Evolutionary conservation across 1,140 invertebrate genomes (phyloP), one percentile per base, ranked within the genome.

Genomic region (Geopemphigus sp.): DNA sequence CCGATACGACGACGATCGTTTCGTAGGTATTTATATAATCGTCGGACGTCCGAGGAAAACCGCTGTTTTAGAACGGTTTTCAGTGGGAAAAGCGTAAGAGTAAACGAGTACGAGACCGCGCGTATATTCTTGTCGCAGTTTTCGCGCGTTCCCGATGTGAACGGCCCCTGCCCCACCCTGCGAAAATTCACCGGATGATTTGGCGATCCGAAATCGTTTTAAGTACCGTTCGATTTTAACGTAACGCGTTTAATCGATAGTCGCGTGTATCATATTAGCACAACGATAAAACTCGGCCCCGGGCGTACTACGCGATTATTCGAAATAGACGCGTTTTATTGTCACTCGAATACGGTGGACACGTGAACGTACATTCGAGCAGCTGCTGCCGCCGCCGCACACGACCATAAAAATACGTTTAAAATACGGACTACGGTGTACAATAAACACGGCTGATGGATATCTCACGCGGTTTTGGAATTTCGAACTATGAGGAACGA

Each of bases 381-480:
- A 39, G 3, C 32, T 39, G 19, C 53, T 54, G 2, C 2, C 15
- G 15, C 15, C 3, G 10, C 2, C 50, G 15, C 22, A 68, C 5
- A 47, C 6, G 39, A 11, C 22, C 47, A n/a, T 68, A 68, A 68
- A 39, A 68, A 68, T 68, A 24, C 39, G 39, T 39, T 39, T 22
- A 66, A 39, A 66, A 66, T 47, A n/a, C 39, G 24, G 39, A 47
- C n/a, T n/a, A n/a, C n/a, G 12, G n/a, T 12, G 29, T 45, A 19
- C 19, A 54, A 54, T 22, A 64, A 64, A 64, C 19, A 19, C 15
- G 17, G 26, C 0, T 1, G 19, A 73, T 73, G 12, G 50, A 32
- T 56, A 73, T 22, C 26, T 73, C 70, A 73, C 70, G 26, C 53
- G 70, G 17, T 54, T 73, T 56, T 22, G 29, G 29, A 56, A 57